phyloP scores from a whole-genome alignment of 2,888 invertebrate genomes.

The Cancer borealis region DNA sequence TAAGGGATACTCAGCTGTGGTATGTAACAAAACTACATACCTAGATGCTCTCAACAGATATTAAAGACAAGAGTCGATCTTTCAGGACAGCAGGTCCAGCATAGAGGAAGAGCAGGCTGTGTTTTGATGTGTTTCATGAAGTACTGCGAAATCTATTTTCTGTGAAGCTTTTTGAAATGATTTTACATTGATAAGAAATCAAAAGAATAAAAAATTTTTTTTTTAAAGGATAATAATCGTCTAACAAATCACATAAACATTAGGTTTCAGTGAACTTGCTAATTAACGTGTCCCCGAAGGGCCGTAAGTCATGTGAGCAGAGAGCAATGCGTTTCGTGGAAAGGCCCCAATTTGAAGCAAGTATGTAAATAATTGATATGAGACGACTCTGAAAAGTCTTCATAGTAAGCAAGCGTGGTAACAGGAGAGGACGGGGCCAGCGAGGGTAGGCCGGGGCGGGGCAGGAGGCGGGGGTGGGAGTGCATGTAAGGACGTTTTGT shows the following conservation, averaged over 20 bases:
- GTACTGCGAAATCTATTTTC: background rate
- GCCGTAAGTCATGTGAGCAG: background rate
- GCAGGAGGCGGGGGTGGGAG: background rate
- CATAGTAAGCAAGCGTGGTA: slow-evolving; percentile 9
- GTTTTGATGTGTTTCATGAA: background rate
- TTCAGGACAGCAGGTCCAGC: background rate
- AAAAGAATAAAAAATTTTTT: background rate
- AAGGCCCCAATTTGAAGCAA: background rate
- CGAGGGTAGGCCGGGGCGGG: no score
- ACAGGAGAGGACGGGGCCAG: background rate
- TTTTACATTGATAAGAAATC: background rate
- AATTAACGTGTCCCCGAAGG: background rate
- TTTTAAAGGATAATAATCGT: background rate
- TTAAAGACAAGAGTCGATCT: background rate
- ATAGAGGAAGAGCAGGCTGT: background rate
- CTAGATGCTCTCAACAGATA: background rate
- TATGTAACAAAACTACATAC: background rate
- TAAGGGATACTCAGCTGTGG: background rate
- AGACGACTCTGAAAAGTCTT: background rate
- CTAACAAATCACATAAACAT: background rate
- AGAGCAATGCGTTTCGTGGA: background rate
- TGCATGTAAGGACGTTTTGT: background rate
- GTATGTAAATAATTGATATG: slow-evolving; percentile 8
- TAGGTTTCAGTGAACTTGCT: background rate
- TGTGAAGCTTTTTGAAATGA: background rate